A percentile compares a stretch with the other conserved stretches of the same genome.
phyloP scores from a whole-genome alignment of 2,113 vertebrate species.

The Plecturocebus donacophilus region DNA sequence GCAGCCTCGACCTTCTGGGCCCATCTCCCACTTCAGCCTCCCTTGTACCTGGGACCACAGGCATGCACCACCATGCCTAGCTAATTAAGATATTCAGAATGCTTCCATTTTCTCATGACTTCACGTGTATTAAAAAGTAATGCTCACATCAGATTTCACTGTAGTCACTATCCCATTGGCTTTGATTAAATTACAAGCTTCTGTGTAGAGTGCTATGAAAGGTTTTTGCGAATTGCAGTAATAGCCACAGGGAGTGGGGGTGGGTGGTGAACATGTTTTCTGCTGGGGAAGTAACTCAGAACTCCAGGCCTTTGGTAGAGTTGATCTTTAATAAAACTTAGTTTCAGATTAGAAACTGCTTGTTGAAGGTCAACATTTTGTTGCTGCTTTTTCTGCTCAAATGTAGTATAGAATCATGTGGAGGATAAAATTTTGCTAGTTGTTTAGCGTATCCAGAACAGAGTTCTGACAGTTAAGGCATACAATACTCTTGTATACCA shows the following conservation, averaged over 20 bases:
- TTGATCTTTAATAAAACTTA: conserved; percentile 61
- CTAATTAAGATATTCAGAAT: neutral
- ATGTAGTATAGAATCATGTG: conserved; percentile 63
- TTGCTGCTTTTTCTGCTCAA: conserved; percentile 69
- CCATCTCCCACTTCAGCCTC: too few species aligned
- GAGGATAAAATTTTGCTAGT: conserved; percentile 57
- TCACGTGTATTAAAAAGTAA: conserved; percentile 34
- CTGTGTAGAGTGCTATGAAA: neutral
- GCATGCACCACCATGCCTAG: too few species aligned
- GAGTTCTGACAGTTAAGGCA: conserved; percentile 79
- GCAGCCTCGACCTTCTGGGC: too few species aligned
- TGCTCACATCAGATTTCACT: neutral
- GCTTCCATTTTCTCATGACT: conserved; percentile 42
- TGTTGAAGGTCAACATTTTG: conserved; percentile 49
- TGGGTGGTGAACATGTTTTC: neutral
- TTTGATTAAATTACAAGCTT: conserved; percentile 59
- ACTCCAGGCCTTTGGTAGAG: conserved; percentile 7
- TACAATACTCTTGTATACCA: conserved; percentile 67
- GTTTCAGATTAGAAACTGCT: conserved; percentile 29
- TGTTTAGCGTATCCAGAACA: conserved; percentile 70
- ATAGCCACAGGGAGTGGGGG: neutral
- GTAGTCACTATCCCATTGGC: neutral
- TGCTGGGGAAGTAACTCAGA: neutral
- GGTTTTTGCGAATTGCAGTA: neutral
- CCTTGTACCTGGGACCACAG: too few species aligned